Evolutionary conservation across 2,113 vertebrate species (phyloP), one percentile per base, ranked within the genome.

Genomic region (Dromaius novaehollandiae): DNA sequence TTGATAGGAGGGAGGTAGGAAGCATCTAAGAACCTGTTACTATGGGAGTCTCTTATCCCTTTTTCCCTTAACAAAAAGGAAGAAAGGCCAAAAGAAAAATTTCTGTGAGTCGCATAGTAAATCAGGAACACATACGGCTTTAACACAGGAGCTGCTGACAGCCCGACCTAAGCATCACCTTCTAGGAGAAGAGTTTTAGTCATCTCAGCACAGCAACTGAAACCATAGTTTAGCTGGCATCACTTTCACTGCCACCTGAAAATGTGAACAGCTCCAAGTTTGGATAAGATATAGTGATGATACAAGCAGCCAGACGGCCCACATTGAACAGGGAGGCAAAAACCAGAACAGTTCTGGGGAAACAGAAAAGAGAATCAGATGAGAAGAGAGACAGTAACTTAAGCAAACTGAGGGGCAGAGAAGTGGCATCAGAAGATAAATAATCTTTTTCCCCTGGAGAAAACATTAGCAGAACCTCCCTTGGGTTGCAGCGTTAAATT

Each of bases 391-490:
- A 24, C 46, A 36, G 51, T 32, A 64, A 87, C 38, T 28, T 44
- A 79, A 61, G 42, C 20, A 96, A 91, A 21, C 61, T 30, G 2
- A 85, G 11, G 44, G 18, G n/a, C 81, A 80, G 28, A 90, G 76
- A 86, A 91, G 25, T 21, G 48, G 53, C 85, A 88, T 83, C 78
- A 74, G 55, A 87, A 70, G 12, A 50, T 38, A 42, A 24, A 7
- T 7, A n/a, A 65, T 24, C 13, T n/a, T 80, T 76, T 63, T 81
- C 73, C 75, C 90, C 92, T 53, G 63, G 69, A 58, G 28, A 92
- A 63, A 89, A 89, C 66, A 58, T 80, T 85, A 94, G 86, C n/a
- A 86, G 66, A 91, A 68, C 14, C 46, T 90, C 89, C 86, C 76
- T 80, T 6, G 60, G 19, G 46, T 63, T 80, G 50, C 51, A 53